phyloP scores from a whole-genome alignment of 23 tunicate species.

The Clavelina lepadiformis region DNA sequence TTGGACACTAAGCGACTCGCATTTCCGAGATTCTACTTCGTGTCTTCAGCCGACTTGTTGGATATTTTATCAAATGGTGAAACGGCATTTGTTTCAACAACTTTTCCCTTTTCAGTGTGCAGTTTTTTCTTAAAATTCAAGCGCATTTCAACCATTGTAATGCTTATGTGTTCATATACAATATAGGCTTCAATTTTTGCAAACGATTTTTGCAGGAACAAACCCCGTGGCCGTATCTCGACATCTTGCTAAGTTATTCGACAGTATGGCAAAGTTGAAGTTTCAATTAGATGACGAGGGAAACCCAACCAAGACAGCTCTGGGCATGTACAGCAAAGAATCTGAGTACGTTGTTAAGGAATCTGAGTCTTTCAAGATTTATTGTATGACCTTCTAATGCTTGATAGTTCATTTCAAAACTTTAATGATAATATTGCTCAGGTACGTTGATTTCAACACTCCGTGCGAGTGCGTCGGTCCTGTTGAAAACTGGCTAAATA shows the following conservation, averaged over 20 bases:
- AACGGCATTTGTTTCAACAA: neutral
- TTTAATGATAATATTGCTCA: no score
- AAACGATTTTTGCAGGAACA: constrained; percentile 85
- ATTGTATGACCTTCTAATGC: no score
- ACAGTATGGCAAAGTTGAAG: constrained; percentile 89
- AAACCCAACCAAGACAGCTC: constrained; percentile 84
- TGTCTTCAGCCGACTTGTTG: constrained; percentile 92
- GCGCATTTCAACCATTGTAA: no score
- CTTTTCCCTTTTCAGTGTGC: no score
- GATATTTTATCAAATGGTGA: constrained; percentile 93
- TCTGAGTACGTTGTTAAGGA: constrained; percentile 71
- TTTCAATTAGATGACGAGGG: constrained; percentile 63
- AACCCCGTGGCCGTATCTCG: constrained; percentile 93
- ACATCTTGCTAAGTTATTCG: constrained; percentile 88
- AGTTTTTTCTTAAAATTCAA: no score
- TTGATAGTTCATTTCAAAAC: no score
- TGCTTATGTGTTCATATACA: no score
- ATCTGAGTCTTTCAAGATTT: no score
- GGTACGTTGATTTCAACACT: constrained; percentile 83
- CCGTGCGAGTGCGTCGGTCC: constrained; percentile 92
- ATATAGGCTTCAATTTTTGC: no score
- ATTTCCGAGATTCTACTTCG: constrained; percentile 97
- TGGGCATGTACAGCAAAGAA: constrained; percentile 98
- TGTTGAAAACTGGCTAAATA: constrained; percentile 88
- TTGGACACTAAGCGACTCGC: constrained; percentile 96